phyloP scores from a whole-genome alignment of 1,140 invertebrate species.

The Penaeus japonicus region DNA sequence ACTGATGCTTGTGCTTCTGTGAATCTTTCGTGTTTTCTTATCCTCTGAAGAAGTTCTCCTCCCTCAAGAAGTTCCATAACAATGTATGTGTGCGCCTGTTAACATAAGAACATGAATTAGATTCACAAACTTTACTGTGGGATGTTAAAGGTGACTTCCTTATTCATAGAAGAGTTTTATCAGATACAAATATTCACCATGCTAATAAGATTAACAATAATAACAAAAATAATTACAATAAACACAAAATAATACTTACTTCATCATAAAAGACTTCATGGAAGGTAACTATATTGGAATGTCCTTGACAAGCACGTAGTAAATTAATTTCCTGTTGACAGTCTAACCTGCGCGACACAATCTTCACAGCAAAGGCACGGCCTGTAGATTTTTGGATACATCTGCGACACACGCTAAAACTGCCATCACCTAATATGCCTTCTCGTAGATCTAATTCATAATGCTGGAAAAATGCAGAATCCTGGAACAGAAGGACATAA shows the following conservation, averaged over 20 bases:
- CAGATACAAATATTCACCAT: background rate
- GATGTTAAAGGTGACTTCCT: background rate
- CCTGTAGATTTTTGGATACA: constrained; percentile 79
- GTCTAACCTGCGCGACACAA: constrained; percentile 81
- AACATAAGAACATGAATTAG: constrained; percentile 39
- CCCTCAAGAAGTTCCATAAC: constrained; percentile 86
- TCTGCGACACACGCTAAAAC: constrained; percentile 86
- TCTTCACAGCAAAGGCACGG: constrained; percentile 88
- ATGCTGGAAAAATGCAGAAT: constrained; percentile 84
- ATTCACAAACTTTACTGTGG: background rate
- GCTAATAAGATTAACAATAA: background rate
- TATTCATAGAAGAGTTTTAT: too few relatives aligned
- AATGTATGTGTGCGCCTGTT: constrained; percentile 77
- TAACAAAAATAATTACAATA: background rate
- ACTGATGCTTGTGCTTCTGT: constrained; percentile 74
- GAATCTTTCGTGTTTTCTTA: constrained; percentile 73
- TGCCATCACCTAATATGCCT: constrained; percentile 83
- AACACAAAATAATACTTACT: constrained; percentile 64
- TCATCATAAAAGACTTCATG: constrained; percentile 81
- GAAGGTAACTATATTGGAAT: constrained; percentile 87
- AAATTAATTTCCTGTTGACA: constrained; percentile 80
- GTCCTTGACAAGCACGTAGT: constrained; percentile 82
- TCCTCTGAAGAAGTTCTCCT: constrained; percentile 82
- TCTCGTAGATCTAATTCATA: constrained; percentile 79
- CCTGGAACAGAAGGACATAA: constrained; percentile 67